Evolutionary conservation across 2,888 invertebrate genomes (phyloP).

Genomic region (Dimorphilus gyrociliatus): DNA sequence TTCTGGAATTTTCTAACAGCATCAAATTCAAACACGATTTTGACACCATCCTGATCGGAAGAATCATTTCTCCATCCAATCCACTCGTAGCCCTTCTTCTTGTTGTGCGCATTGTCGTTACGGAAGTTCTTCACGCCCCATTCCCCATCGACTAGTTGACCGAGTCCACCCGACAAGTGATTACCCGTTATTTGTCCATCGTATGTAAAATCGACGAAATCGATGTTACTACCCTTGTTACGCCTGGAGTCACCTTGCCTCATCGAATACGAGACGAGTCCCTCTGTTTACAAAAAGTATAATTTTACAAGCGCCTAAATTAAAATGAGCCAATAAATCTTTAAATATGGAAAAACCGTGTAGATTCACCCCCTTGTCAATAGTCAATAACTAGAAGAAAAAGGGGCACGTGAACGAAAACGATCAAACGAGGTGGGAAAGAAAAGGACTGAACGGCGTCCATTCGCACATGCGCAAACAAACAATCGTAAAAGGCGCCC

Average conservation of each 20-base stretch:
- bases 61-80: slow-evolving; percentile 60
- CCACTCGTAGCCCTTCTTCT: slow-evolving; percentile 56
- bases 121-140: slow-evolving; percentile 59
- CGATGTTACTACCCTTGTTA: slow-evolving; percentile 61
- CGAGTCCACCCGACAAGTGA: slow-evolving; percentile 56
- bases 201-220: slow-evolving; percentile 66
- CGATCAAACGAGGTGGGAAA: too few relatives aligned
- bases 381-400: too few relatives aligned
- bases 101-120: slow-evolving; percentile 30
- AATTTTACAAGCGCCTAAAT: not conserved
- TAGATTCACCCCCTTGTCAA: too few relatives aligned
- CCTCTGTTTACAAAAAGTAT: slow-evolving; percentile 50
- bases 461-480: too few relatives aligned
- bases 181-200: slow-evolving; percentile 51
- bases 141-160: slow-evolving; percentile 63
- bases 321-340: too few relatives aligned
- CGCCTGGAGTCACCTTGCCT: slow-evolving; percentile 67
- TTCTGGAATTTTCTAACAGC: slow-evolving; percentile 66
- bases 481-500: too few relatives aligned
- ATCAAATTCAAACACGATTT: slow-evolving; percentile 71
- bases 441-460: too few relatives aligned
- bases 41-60: slow-evolving; percentile 49
- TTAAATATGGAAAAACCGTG: too few relatives aligned
- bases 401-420: too few relatives aligned
- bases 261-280: slow-evolving; percentile 68